A percentile compares a stretch with the other conserved stretches of the same genome.
Evolutionary conservation across 2,888 invertebrate genomes (phyloP).

Genomic region (Euplagia quadripunctaria): DNA sequence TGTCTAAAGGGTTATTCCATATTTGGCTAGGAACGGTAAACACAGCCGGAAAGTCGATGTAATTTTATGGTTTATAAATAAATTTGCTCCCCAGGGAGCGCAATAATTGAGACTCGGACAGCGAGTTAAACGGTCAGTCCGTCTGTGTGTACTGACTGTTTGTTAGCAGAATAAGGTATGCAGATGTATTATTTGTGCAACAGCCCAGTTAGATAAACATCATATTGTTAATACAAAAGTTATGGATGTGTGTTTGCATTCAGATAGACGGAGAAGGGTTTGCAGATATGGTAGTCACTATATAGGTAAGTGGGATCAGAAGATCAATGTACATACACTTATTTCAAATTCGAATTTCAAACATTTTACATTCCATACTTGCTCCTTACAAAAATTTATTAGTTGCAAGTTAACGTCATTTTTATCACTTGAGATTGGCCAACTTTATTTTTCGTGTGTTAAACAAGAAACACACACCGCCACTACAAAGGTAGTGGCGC

Average conservation of each 20-base stretch:
- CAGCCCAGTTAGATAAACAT: neutral
- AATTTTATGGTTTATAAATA: slow-evolving; percentile 56
- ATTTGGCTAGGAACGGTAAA: slow-evolving; percentile 42
- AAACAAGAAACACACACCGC: neutral
- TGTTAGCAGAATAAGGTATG: slow-evolving; percentile 26
- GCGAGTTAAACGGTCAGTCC: slow-evolving; percentile 40
- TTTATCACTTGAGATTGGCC: neutral
- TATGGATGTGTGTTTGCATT: neutral
- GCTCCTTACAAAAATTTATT: too few species aligned
- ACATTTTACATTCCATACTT: too few species aligned
- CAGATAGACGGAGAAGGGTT: neutral
- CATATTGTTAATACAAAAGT: neutral
- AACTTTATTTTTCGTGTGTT: neutral
- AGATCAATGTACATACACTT: neutral
- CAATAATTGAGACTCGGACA: slow-evolving; percentile 49
- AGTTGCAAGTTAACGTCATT: neutral
- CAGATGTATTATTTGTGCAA: slow-evolving; percentile 2
- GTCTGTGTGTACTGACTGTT: slow-evolving; percentile 25
- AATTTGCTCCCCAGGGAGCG: slow-evolving; percentile 49
- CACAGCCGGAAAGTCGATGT: slow-evolving; percentile 44
- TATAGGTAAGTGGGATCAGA: neutral
- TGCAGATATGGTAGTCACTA: too few species aligned
- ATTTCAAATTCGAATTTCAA: neutral
- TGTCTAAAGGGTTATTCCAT: slow-evolving; percentile 19
- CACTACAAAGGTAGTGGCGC: too few species aligned